Evolutionary conservation across 1,140 invertebrate genomes (phyloP), one percentile per base, ranked within the genome.

Genomic region (Nymphalis io): DNA sequence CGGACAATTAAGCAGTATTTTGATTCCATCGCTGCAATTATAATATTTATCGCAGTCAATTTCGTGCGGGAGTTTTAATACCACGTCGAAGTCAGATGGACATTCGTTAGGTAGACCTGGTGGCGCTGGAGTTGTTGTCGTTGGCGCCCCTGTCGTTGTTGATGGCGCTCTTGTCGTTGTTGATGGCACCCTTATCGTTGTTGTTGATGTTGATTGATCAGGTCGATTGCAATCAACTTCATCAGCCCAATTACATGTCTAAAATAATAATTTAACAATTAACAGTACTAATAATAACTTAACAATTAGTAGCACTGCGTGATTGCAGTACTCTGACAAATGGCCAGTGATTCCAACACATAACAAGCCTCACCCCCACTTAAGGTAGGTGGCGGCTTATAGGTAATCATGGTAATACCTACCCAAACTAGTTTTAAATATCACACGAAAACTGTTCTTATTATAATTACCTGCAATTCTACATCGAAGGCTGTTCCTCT

Each of bases 401-500:
- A n/a, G n/a, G n/a, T n/a, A n/a, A n/a, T n/a, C n/a, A n/a, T n/a
- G n/a, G n/a, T n/a, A n/a, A n/a, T n/a, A n/a, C n/a, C n/a, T n/a
- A n/a, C n/a, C n/a, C n/a, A n/a, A n/a, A n/a, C n/a, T n/a, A n/a
- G n/a, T n/a, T n/a, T n/a, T n/a, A n/a, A n/a, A n/a, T n/a, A n/a
- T n/a, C n/a, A n/a, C n/a, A n/a, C n/a, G n/a, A 3, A 27, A 27
- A 27, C 23, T 27, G 23, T 33, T 33, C 27, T 33, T 8, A 8
- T 33, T 33, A 33, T 3, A 33, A 8, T 48, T 78, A 87, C 84
- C 70, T 92, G 76, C 40, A 72, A 65, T 0, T 73, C 27, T 2
- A 69, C 38, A 74, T 94, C 92, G 58, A 93, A 95, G 4, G 89
- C 72, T 0, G 92, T 73, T 1, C 85, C 88, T 0, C 73, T 40